Percentiles rank a stretch among this genome's conserved stretches.
Conservation (phyloP, 2,888 invertebrate genomes). For the Meliscaeva auricollis region DNA sequence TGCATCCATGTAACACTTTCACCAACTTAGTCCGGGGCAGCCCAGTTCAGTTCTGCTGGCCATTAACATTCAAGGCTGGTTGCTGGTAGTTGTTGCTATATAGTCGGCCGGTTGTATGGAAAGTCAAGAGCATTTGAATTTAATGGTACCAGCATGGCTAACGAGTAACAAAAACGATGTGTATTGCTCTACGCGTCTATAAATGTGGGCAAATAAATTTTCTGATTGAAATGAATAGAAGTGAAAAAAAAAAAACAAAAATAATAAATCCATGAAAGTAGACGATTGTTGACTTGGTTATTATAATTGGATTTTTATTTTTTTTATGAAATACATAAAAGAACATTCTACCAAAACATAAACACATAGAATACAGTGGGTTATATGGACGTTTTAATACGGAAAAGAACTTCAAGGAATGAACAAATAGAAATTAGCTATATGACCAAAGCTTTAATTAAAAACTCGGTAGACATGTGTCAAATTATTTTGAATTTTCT, state of each 20-base stretch:
- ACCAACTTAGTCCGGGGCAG: not conserved
- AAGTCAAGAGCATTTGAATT: constrained; percentile 50
- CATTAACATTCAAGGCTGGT: constrained; percentile 51
- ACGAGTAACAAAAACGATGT: not conserved
- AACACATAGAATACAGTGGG: no score
- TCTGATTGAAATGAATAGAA: not conserved
- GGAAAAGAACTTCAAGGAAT: no score
- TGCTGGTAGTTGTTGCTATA: not conserved
- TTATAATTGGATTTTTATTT: constrained; percentile 6
- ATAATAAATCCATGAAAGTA: not conserved
- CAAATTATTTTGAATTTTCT: no score
- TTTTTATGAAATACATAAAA: not conserved
- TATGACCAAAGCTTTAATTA: no score
- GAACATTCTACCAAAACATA: no score
- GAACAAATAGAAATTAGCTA: no score
- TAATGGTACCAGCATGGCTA: constrained; percentile 29
- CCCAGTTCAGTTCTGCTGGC: not conserved
- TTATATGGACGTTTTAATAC: no score
- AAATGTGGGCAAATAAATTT: not conserved
- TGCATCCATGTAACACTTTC: constrained; percentile 27
- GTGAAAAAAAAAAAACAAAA: not conserved
- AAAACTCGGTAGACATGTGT: no score
- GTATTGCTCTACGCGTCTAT: not conserved
- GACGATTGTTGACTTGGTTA: not conserved
- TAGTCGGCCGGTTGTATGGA: not conserved